Evolutionary conservation across 1,140 invertebrate species (phyloP).

Genomic region (Ridgeia piscesae): DNA sequence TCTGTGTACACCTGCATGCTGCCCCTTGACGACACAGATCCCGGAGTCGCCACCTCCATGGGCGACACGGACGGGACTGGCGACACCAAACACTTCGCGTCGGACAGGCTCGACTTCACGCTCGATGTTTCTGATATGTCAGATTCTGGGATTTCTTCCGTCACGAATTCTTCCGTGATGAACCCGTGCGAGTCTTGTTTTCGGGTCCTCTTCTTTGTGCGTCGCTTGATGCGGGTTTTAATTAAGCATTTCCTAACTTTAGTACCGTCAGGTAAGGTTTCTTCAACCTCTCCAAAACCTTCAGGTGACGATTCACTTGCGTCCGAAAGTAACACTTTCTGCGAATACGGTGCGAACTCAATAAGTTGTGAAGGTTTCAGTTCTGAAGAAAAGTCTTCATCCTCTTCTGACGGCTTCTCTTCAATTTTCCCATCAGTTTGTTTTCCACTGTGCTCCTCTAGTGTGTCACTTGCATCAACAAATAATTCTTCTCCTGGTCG

Average conservation of each 20-base stretch:
- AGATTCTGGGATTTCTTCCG: constrained; percentile 30
- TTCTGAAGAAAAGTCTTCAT: not conserved
- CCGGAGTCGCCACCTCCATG: constrained; percentile 1
- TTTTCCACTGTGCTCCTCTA: not conserved
- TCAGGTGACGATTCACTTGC: not conserved
- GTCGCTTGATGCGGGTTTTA: constrained; percentile 18
- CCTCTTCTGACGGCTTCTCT: not conserved
- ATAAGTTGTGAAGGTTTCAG: not conserved
- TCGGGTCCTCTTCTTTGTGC: constrained; percentile 23
- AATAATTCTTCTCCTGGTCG: not conserved
- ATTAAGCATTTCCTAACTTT: constrained; percentile 25
- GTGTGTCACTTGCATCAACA: not conserved
- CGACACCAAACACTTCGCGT: constrained; percentile 16
- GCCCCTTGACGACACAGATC: constrained; percentile 20
- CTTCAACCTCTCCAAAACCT: constrained; percentile 26
- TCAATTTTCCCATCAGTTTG: not conserved
- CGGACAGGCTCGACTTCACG: constrained; percentile 24
- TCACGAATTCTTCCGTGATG: constrained; percentile 29
- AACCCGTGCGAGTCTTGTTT: constrained; percentile 25
- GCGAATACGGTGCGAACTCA: not conserved
- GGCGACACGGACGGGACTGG: constrained; percentile 11
- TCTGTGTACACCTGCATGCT: constrained; percentile 28
- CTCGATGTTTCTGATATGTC: constrained; percentile 30
- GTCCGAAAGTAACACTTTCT: not conserved
- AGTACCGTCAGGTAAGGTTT: constrained; percentile 29